Percentiles rank a stretch among this genome's conserved stretches.
Evolutionary conservation across 2,113 vertebrate genomes (phyloP).

Genomic region (Tragelaphus strepsiceros): DNA sequence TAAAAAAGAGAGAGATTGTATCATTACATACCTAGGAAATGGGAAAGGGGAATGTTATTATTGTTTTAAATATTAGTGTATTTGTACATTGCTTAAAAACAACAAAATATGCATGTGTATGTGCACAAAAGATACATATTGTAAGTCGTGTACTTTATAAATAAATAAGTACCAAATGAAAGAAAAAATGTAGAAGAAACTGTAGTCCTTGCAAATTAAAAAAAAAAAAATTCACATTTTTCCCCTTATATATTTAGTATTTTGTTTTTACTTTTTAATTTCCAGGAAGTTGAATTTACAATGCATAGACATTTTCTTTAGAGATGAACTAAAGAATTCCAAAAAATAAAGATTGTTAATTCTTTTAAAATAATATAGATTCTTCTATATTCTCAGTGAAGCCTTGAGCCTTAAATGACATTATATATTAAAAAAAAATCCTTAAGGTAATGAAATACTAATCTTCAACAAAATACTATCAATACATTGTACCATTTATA

Average conservation of each 20-base stretch:
- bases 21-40: constrained; percentile 17
- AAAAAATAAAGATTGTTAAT: neutral
- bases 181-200: neutral
- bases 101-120: constrained; percentile 33
- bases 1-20: constrained; percentile 44
- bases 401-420: neutral
- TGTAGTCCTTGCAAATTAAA: neutral
- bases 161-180: neutral
- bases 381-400: neutral
- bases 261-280: neutral
- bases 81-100: constrained; percentile 57
- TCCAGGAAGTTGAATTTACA: neutral
- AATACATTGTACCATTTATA: neutral
- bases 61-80: neutral
- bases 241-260: neutral
- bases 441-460: neutral
- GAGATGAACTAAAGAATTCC: neutral
- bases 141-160: neutral
- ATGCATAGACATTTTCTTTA: neutral
- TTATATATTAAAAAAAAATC: neutral
- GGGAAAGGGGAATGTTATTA: neutral
- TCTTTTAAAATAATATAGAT: neutral
- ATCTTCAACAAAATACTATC: neutral
- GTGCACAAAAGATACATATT: neutral
- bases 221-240: neutral